Base-by-base conservation (phyloP, 2,888 invertebrate genomes). In the Drosophila multiciliata region DNA sequence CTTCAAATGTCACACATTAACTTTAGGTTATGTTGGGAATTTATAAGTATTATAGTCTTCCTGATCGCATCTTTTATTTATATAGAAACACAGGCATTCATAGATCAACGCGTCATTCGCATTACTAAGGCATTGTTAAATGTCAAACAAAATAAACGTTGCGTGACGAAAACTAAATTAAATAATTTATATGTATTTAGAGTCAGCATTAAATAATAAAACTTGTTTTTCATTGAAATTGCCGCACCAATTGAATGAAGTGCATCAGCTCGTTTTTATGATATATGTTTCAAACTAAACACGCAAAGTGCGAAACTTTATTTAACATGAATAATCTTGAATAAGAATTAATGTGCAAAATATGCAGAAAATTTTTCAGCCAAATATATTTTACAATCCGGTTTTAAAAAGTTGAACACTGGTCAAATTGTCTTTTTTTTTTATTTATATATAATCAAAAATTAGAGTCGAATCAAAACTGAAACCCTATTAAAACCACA, bases 191-290 rank as follows among this genome's bases (percentile, higher is more conserved):
- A 45, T 17, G 8, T 20, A 12, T 36, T 62, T 64, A 38, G 63
- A 49, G 36, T 32, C 7, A 2, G 32, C 1, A 64, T 63, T 38
- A 36, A 48, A 49, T 35, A 32, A 32, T 36, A 23, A 36, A 45
- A 45, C 20, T 49, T 23, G 23, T 7, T 36, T 32, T 48, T 35
- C 29, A 29, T 61, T 12, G 48, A 26, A 35, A 15, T 12, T 29
- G 35, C 7, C 29, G 36, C 36, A n/a, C 36, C 49, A 64, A 64
- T 38, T 23, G n/a, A 64, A 63, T 63, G 63, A 63, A 23, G 48
- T 12, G 23, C 48, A 23, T 9, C 12, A 2, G 1, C 32, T 45
- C 17, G 20, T 20, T 57, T 40, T 57, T n/a, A 12, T n/a, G 20
- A 23, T 17, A 7, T 9, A n/a, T n/a, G 20, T 8, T 45, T 15